A percentile compares a stretch with the other conserved stretches of the same genome.
phyloP scores from a whole-genome alignment of 2,888 invertebrate genomes.

The Brachylomia viminalis region DNA sequence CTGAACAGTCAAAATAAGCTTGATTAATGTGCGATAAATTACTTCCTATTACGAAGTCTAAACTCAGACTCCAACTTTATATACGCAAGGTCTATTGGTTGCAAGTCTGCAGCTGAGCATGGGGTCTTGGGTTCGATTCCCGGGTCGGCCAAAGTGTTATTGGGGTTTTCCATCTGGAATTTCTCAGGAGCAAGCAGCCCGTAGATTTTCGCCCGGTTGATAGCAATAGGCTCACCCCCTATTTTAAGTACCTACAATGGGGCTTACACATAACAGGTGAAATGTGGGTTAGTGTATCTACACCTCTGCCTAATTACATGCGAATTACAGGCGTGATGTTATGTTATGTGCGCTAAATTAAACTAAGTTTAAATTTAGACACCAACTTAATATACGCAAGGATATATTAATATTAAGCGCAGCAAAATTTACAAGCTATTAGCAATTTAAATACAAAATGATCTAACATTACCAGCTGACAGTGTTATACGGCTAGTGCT shows the following conservation, averaged over 20 bases:
- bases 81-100: neutral
- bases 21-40: conserved; percentile 24
- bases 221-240: too few species aligned
- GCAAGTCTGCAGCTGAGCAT: too few species aligned
- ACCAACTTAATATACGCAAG: conserved; percentile 8
- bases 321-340: too few species aligned
- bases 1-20: conserved; percentile 9
- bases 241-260: too few species aligned
- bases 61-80: conserved; percentile 14
- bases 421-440: conserved; percentile 62
- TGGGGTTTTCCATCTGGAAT: too few species aligned
- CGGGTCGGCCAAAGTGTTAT: too few species aligned
- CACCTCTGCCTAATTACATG: too few species aligned
- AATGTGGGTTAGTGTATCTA: too few species aligned
- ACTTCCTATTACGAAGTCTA: conserved; percentile 11
- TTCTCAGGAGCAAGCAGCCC: too few species aligned
- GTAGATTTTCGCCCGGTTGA: too few species aligned
- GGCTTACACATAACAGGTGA: too few species aligned
- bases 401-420: conserved; percentile 36
- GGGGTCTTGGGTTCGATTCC: too few species aligned
- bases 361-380: conserved; percentile 17
- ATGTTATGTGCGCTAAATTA: conserved; percentile 14
- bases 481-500: conserved; percentile 55
- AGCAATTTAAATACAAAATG: conserved; percentile 71
- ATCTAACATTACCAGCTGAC: conserved; percentile 67